Evolutionary conservation across 2,888 invertebrate species (phyloP).

Genomic region (Polydesmus complanatus): DNA sequence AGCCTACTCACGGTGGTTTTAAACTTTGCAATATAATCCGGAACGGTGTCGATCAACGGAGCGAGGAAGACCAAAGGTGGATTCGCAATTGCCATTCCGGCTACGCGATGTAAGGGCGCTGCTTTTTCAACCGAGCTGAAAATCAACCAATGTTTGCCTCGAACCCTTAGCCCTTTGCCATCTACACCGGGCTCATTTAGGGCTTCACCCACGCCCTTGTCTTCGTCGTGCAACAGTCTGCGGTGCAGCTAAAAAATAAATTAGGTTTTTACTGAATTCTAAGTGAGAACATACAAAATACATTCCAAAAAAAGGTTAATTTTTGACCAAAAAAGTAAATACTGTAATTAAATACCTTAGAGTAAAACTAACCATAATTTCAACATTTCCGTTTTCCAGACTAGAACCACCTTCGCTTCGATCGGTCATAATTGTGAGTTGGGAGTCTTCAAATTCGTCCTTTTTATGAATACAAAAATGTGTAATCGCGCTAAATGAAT

Average conservation of each 20-base stretch:
- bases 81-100: neutral
- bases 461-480: neutral
- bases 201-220: slow-evolving; percentile 58
- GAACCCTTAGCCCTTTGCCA: slow-evolving; percentile 51
- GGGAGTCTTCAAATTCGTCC: slow-evolving; percentile 13
- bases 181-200: slow-evolving; percentile 61
- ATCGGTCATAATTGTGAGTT: slow-evolving; percentile 20
- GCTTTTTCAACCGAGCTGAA: slow-evolving; percentile 18
- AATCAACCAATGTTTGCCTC: slow-evolving; percentile 50
- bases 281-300: too few species aligned
- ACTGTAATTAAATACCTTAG: too few species aligned
- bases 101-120: slow-evolving; percentile 6
- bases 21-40: neutral
- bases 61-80: slow-evolving; percentile 3
- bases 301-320: too few species aligned
- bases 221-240: slow-evolving; percentile 14
- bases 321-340: too few species aligned
- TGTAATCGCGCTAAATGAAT: neutral
- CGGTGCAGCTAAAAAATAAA: neutral
- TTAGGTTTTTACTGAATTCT: neutral
- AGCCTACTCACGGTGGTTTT: neutral
- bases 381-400: slow-evolving; percentile 30
- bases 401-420: slow-evolving; percentile 31
- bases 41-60: neutral
- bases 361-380: slow-evolving; percentile 33